Base-by-base conservation (phyloP, 2,888 invertebrate genomes). In the Drosophila algonquin region DNA sequence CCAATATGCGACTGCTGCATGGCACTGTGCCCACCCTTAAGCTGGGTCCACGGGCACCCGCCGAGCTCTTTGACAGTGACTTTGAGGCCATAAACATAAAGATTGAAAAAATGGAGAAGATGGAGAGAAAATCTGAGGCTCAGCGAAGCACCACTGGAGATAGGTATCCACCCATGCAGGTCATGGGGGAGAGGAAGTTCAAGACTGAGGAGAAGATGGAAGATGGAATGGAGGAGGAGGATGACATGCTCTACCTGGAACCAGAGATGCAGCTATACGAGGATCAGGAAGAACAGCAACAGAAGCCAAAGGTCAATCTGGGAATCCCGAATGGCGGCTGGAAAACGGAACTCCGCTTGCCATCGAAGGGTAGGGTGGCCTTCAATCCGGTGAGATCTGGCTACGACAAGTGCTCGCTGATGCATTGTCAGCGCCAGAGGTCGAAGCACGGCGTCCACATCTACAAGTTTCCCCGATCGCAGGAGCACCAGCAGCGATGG, bases 11-110 rank as follows among this genome's bases (percentile, higher is more conserved):
- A 1, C 56, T 90, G 3, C 55, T 81, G 18, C 78, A 79, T 2
- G 90, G 90, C 56, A 87, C 90, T 18, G 75, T 90, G 59, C 90
- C 90, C 10, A 90, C 91, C 0, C 51, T 89, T 9, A 75, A 88
- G 27, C 71, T 90, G 56, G 75, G 82, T 0, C 62, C 69, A 6
- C 59, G 73, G 44, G 83, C 86, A 0, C 86, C 86, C 0, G 30
- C 56, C 0, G 64, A 80, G 24, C 57, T 89, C 2, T 86, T 87
- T n/a, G 74, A 79, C 14, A 86, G 76, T 46, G 86, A 85, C 30
- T 79, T 89, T 46, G 60, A 73, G 6, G 63, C 67, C 30, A 62
- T 75, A 0, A 72, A 55, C 27, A 47, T 65, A 48, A 58, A 85
- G 1, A 3, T 67, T 55, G 85, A 82, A 1, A 82, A 85, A 1